These are phyloP conservation scores for Myotis brandtii DNA, from an alignment of 2,113 vertebrate species.

Conservation along the genomic window DNA sequence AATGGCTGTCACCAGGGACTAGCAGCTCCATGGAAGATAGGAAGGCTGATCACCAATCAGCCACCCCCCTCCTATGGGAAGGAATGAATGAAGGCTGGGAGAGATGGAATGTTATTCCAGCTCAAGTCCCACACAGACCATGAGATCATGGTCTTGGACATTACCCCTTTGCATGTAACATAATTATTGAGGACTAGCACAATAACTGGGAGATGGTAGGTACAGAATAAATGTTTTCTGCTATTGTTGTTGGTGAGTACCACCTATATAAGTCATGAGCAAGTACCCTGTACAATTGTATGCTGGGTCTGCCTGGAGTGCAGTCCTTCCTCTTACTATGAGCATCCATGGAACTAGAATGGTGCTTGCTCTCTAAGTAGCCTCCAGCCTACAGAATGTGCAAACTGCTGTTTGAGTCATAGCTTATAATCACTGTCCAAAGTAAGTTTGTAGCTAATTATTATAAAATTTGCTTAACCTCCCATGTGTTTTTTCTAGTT, in stretches of 20 bases:
- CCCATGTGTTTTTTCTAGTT: constrained; percentile 82
- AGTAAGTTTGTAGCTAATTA: neutral
- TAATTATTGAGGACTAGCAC: neutral
- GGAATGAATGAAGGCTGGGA: neutral
- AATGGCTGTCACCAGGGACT: neutral
- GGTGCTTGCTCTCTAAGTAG: neutral
- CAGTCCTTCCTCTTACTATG: neutral
- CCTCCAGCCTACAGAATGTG: neutral
- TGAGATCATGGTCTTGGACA: neutral
- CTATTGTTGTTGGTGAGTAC: neutral
- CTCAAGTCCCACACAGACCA: neutral
- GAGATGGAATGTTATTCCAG: neutral
- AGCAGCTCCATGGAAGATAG: neutral
- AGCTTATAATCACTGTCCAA: neutral
- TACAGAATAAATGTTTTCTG: neutral
- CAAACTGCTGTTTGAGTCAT: neutral
- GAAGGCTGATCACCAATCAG: neutral
- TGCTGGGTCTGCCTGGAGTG: neutral
- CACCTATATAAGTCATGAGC: neutral
- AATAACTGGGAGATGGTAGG: no score
- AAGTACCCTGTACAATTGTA: accelerated
- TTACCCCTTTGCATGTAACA: neutral
- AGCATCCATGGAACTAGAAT: neutral
- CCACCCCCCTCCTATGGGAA: accelerated
- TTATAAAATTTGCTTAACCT: neutral